phyloP scores from a whole-genome alignment of 1,140 invertebrate genomes.

The Grapholita molesta region DNA sequence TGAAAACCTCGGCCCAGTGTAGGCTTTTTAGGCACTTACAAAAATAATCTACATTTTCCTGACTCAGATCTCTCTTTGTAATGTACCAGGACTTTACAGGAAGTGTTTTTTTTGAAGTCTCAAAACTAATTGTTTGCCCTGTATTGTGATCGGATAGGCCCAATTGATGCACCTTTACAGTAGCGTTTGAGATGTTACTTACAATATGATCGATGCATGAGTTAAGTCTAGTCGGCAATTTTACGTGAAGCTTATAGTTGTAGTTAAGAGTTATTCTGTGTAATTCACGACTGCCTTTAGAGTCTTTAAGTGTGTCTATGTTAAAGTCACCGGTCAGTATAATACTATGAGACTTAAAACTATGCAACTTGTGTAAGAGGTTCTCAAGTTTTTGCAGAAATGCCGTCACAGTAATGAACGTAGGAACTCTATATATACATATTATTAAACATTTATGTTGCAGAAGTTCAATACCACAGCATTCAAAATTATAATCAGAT shows the following conservation, averaged over 20 bases:
- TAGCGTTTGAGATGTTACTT: background rate
- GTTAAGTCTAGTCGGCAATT: background rate
- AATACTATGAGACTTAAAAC: background rate
- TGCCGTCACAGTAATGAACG: background rate
- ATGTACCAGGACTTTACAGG: background rate
- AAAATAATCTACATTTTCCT: background rate
- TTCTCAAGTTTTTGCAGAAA: background rate
- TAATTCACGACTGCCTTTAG: background rate
- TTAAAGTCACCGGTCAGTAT: background rate
- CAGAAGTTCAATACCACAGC: conserved; percentile 12
- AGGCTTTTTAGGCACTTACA: background rate
- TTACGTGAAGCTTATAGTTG: background rate
- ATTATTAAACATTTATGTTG: conserved; percentile 3
- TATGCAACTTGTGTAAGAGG: background rate
- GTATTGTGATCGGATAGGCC: background rate
- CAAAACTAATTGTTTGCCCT: background rate
- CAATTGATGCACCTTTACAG: background rate
- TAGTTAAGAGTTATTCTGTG: background rate
- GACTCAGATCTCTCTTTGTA: background rate
- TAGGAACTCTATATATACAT: conserved; percentile 15
- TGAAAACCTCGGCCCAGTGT: background rate
- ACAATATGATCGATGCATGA: conserved; percentile 1
- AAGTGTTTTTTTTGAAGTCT: background rate
- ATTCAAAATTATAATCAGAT: conserved; percentile 11
- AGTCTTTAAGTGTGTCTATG: background rate